A percentile compares a stretch with the other conserved stretches of the same genome.
Evolutionary conservation across 2,888 invertebrate species (phyloP).

Genomic region (Mythimna pallens): DNA sequence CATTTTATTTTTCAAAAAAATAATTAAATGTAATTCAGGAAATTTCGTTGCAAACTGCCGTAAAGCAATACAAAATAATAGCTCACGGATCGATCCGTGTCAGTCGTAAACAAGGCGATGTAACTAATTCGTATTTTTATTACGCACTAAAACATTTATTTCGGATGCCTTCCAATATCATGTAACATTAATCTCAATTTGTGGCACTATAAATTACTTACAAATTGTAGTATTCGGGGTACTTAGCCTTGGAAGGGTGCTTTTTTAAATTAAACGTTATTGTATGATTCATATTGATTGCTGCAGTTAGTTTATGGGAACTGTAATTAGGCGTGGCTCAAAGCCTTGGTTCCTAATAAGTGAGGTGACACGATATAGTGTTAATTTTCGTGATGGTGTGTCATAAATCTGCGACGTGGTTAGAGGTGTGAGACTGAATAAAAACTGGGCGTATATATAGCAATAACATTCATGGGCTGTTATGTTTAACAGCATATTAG

Average conservation of each 20-base stretch:
- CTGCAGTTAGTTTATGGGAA: conserved; percentile 35
- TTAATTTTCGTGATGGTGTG: conserved; percentile 26
- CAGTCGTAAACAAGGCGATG: conserved; percentile 50
- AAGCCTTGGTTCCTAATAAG: conserved; percentile 26
- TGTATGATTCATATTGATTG: conserved; percentile 41
- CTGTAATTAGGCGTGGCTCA: conserved; percentile 38
- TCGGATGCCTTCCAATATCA: conserved; percentile 58
- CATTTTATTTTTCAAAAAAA: neutral
- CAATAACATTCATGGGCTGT: conserved; percentile 27
- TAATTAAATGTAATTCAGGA: neutral
- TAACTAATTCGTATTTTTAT: conserved; percentile 56
- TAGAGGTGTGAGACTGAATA: conserved; percentile 24
- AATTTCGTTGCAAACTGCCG: neutral
- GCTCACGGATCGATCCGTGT: conserved; percentile 29
- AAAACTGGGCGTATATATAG: conserved; percentile 7
- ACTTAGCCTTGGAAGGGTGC: conserved; percentile 47
- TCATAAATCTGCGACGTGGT: conserved; percentile 38
- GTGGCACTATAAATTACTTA: conserved; percentile 58
- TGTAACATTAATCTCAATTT: conserved; percentile 64
- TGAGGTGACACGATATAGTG: conserved; percentile 37
- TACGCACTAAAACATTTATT: conserved; percentile 51
- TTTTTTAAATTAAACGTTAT: conserved; percentile 44
- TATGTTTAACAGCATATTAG: conserved; percentile 35
- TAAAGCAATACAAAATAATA: conserved; percentile 24
- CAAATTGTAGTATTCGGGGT: conserved; percentile 58